Evolutionary conservation across 1,140 invertebrate species (phyloP), one percentile per base, ranked within the genome.

Genomic region (Apocrypta bakeri): DNA sequence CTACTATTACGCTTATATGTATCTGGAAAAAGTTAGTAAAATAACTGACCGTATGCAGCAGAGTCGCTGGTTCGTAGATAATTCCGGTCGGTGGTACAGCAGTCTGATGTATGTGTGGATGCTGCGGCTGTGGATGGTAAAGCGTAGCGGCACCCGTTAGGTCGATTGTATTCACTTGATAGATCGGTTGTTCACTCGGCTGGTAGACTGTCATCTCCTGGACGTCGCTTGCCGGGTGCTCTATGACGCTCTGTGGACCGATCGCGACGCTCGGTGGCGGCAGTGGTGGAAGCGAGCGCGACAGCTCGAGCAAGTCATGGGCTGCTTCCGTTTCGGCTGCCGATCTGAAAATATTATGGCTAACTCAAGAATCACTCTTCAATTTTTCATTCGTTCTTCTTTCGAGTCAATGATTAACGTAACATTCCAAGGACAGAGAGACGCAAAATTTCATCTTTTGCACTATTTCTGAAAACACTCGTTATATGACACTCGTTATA

Each of bases 251-350:
- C 25, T 92, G 92, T 0, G 92, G 91, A 6, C 92, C 89, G 85
- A 93, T 86, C 37, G 92, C 87, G 0, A 95, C 93, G 68, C 94
- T 93, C 0, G 95, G 95, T 0, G 94, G 94, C 33, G 95, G 94
- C 14, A 97, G 90, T 0, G 96, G 96, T 0, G 96, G 96, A 78
- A 96, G 87, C 61, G 96, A 96, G 79, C 96, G 94, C 2, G 96
- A 96, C 14, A 97, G 91, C 81, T 97, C 97, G 21, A 97, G 90
- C n/a, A 97, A 92, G 88, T 97, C 96, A 86, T 97, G 96, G 1
- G 96, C 96, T 6, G 96, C 96, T 91, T 97, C 96, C 1, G 96
- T 97, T 88, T 97, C 96, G 85, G 96, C 96, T 1, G 95, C 93
- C 71, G 95, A 96, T 80, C 95, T 93, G 33, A 37, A 37, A 37